Percentiles rank a stretch among this genome's conserved stretches.
Conservation (phyloP, 64 coral and sea anemone genomes). For the Actinia equina region DNA sequence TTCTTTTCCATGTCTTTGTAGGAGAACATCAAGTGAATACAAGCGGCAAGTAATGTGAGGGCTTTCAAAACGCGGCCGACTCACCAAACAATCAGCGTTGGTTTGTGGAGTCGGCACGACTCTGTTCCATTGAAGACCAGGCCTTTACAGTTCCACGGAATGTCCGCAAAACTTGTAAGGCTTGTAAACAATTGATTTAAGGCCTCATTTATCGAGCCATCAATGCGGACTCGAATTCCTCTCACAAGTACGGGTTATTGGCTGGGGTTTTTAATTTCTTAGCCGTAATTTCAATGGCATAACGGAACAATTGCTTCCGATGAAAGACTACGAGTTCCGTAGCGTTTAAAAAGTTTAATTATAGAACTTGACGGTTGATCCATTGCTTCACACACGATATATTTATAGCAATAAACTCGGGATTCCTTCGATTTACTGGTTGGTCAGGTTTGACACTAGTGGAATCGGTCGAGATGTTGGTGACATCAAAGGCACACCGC, state of each 20-base stretch:
- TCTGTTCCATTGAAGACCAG: neutral
- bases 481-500: conserved; percentile 7
- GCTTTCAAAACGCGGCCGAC: neutral
- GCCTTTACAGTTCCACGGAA: conserved; percentile 1
- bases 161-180: neutral
- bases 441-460: conserved; percentile 10
- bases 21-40: neutral
- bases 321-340: conserved; percentile 12
- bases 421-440: neutral
- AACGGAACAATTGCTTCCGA: conserved; percentile 23
- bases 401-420: neutral
- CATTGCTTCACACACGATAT: neutral
- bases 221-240: neutral
- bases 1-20: neutral
- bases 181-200: conserved; percentile 10
- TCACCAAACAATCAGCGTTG: neutral
- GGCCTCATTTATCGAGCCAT: neutral
- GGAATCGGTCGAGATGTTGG: neutral
- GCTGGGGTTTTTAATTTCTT: conserved; percentile 13
- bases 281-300: conserved; percentile 16
- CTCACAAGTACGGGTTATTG: neutral
- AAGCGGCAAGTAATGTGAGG: neutral
- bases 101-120: conserved; percentile 17
- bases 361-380: conserved; percentile 3
- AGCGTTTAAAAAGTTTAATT: conserved; percentile 14